Evolutionary conservation across 2,113 vertebrate genomes (phyloP), one percentile per base, ranked within the genome.

Genomic region (Cathartes aura): DNA sequence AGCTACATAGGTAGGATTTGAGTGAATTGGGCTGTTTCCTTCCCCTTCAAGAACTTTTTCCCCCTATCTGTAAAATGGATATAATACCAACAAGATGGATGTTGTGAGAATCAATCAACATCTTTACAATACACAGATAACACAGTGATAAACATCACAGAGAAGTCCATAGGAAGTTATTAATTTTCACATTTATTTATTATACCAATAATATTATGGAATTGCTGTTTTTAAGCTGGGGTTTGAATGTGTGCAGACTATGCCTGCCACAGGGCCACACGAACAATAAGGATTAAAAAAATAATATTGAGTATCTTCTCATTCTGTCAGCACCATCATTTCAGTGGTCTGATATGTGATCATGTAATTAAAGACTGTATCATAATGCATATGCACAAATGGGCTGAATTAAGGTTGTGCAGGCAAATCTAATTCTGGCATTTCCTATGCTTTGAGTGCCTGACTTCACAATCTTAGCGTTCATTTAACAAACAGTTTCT

Each of bases 351-450:
- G 95, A 80, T 97, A 94, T 92, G 82, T 56, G 92, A 97, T 95
- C 93, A 86, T 94, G 82, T 88, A 97, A 97, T 97, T 97, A 95
- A 97, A 97, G 96, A 97, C 68, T 86, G 89, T 91, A 97, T 97
- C 97, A 94, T 97, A 97, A 97, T 97, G 96, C 96, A 97, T 96
- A 97, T 95, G 96, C 96, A 97, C 95, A 96, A 97, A 94, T 38
- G 93, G 95, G 90, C 82, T 97, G 97, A 97, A 97, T 95, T 96
- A 97, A 97, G 96, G 94, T 96, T 97, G 97, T 97, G 96, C 97
- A 94, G 96, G n/a, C 95, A 95, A 97, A 97, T 97, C 90, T 97
- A 97, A 97, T 97, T 97, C 94, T 96, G 88, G 97, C 92, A 97
- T 97, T 97, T 97, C 92, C 63, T 76, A 74, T 78, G 95, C 85